phyloP scores from a whole-genome alignment of 2,113 vertebrate genomes.

The Maccullochella peelii region DNA sequence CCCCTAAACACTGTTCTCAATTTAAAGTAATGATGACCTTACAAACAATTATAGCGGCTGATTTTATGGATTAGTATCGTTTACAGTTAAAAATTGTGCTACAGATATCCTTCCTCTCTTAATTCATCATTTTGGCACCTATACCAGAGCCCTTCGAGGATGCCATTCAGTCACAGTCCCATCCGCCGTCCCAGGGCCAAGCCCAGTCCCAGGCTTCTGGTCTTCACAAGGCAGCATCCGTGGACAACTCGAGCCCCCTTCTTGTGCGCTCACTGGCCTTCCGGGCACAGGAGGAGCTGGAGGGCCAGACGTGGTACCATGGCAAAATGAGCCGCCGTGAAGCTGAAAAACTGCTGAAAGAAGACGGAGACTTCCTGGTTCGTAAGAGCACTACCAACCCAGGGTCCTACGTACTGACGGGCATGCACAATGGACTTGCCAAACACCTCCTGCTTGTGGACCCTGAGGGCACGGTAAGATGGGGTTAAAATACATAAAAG shows the following conservation, averaged over 20 bases:
- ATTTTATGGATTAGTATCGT: background rate
- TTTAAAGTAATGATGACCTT: background rate
- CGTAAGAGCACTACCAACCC: constrained; percentile 96
- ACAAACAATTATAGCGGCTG: background rate
- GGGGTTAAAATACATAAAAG: background rate
- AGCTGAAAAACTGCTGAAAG: constrained; percentile 91
- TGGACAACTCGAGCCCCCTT: constrained; percentile 89
- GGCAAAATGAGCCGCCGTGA: constrained; percentile 95
- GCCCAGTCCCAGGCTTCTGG: constrained; percentile 80
- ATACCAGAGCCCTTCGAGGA: constrained; percentile 94
- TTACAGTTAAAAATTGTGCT: background rate
- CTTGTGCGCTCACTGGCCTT: constrained; percentile 83
- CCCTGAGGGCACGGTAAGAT: constrained; percentile 93
- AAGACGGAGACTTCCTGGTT: constrained; percentile 95
- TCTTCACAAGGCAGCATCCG: constrained; percentile 87
- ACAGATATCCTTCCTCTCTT: constrained; percentile 1
- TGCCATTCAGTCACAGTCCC: constrained; percentile 89
- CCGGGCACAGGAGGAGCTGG: constrained; percentile 87
- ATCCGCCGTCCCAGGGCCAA: constrained; percentile 59
- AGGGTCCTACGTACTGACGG: constrained; percentile 94
- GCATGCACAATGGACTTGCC: constrained; percentile 93
- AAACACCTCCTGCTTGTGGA: constrained; percentile 97
- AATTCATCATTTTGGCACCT: constrained; percentile 7
- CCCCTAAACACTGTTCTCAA: too few relatives aligned
- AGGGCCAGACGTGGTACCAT: constrained; percentile 92